These are phyloP conservation scores for Strigamia transsilvanica DNA, from an alignment of 2,888 invertebrate genomes.

Conservation along the genomic window DNA sequence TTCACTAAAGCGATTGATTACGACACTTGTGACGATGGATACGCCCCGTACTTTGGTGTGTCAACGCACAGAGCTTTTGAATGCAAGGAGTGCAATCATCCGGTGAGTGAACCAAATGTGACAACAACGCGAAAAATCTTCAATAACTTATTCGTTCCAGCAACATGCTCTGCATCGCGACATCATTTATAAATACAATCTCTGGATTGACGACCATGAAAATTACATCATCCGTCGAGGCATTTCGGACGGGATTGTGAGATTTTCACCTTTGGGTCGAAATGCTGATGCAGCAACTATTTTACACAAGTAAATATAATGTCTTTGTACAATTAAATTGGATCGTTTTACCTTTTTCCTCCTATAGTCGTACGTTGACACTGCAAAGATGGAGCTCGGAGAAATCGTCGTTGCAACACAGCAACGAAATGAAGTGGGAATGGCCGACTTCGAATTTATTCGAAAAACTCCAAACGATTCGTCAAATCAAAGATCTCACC, in stretches of 20 bases:
- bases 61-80: constrained; percentile 1
- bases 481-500: neutral
- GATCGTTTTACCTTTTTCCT: neutral
- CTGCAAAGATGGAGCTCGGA: neutral
- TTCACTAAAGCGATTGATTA: neutral
- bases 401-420: neutral
- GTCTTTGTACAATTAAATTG: too few relatives aligned
- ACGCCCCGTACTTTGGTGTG: neutral
- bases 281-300: neutral
- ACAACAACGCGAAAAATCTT: too few relatives aligned
- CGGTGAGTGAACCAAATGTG: neutral
- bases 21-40: neutral
- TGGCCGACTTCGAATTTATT: neutral
- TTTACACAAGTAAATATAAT: neutral
- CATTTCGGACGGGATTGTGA: neutral
- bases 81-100: neutral
- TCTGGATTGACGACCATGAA: neutral
- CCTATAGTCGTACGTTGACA: neutral
- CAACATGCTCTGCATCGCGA: neutral
- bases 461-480: neutral
- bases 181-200: constrained; percentile 14
- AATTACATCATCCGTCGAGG: neutral
- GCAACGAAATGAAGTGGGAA: neutral
- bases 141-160: neutral
- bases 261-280: neutral